Evolutionary conservation across 2,113 vertebrate genomes (phyloP), one percentile per base, ranked within the genome.

Genomic region (Mus pahari): DNA sequence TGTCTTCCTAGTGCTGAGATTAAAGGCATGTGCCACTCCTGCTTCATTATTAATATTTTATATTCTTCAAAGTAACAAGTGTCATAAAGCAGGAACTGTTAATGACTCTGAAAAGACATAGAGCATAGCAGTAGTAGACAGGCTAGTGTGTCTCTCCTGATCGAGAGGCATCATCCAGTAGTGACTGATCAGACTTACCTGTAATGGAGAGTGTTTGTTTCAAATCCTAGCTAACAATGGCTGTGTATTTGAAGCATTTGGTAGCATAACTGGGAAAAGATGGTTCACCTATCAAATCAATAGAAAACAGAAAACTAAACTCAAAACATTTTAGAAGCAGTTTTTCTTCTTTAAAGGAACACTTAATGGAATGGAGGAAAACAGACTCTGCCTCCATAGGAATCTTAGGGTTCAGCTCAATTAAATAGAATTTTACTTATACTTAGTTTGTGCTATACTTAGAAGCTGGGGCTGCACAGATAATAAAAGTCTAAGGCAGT

Each of bases 231-330:
- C 79, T 28, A 53, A 83, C 22, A 93, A 88, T 70, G 33, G 28
- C 66, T 95, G 70, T 45, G 28, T 74, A 78, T 33, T 86, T 77
- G 68, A 91, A 95, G 19, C 24, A 28, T 91, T 83, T 91, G 31
- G 64, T n/a, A 77, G 7, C 22, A 84, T 93, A 91, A 50, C 64
- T 71, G n/a, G 78, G 91, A 93, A 77, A 14, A 9, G 68, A 75
- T 94, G 39, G 88, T 91, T 92, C 24, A 82, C 50, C 60, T 82
- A 19, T 53, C 66, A 78, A 77, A 75, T 75, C n/a, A 91, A 36
- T 77, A 88, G 53, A 83, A 90, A 95, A 20, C 8, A 86, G 26
- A 86, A 86, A 89, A 36, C 26, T 22, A 77, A 70, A 70, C 11
- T n/a, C 19, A 48, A 14, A 60, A 48, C 71, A 64, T 50, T 50